Base-by-base conservation (phyloP, 2,888 invertebrate species). In the Leucophenga maculata region DNA sequence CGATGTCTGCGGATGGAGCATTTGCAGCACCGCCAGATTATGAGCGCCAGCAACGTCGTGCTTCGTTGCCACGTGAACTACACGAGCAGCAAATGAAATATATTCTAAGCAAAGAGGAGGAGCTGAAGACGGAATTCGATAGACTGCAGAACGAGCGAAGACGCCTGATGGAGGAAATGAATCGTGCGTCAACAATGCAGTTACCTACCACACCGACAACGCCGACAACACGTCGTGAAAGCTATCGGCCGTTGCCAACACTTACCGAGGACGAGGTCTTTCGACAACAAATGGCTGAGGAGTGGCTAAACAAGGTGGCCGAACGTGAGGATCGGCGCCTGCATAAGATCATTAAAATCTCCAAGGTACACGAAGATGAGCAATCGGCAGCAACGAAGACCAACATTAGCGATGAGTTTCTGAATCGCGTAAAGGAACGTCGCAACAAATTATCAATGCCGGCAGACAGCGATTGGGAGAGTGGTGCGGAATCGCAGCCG, bases 281-380 rank as follows among this genome's bases (percentile, higher is more conserved):
- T 78, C 91, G 95, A 8, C 93, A 93, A 76, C 92, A 93, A 88
- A 95, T 96, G 95, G 95, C 94, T 88, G 91, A 94, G 78, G 95
- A 95, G 86, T 95, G 95, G 89, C 91, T 95, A 84, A 90, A 91
- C 82, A 93, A 95, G 88, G 93, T 95, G 80, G 92, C 93, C 6
- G 93, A 94, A 85, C 91, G 95, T 13, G 92, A 94, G 79, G 93
- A 95, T 82, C 90, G 96, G 57, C 93, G 93, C 77, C 92, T 94
- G 72, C 93, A 94, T 67, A 95, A 94, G 89, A 91, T 95, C 22
- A 93, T 96, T 16, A 95, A 94, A 90, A 92, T 95, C 71, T 93
- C 94, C 0, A 91, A 92, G 78, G 88, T 90, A n/a, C 76, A 82
- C 73, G 83, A 86, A 71, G 78, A 82, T 22, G 81, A 81, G 67